Conservation (phyloP, 2,888 invertebrate species). For the Agonum fuliginosum region DNA sequence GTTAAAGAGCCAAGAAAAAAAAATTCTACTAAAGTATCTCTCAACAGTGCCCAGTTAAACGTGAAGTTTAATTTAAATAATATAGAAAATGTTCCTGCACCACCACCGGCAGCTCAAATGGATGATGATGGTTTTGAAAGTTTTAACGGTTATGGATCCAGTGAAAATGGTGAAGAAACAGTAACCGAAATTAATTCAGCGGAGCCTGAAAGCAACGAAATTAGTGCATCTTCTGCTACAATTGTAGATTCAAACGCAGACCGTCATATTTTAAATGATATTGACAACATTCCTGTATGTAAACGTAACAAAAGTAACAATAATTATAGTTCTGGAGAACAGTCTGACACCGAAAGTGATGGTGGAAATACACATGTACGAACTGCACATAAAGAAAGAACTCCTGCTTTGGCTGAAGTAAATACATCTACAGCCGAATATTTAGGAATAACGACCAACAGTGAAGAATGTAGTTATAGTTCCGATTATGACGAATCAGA, state of each 20-base stretch:
- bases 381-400: not conserved
- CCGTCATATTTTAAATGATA: not conserved
- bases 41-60: slow-evolving; percentile 13
- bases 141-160: slow-evolving; percentile 87
- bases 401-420: slow-evolving; percentile 72
- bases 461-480: slow-evolving; percentile 86
- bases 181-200: slow-evolving; percentile 74
- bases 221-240: slow-evolving; percentile 1
- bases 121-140: slow-evolving; percentile 91
- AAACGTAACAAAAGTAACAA: too few species aligned
- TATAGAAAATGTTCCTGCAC: slow-evolving; percentile 12
- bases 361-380: slow-evolving; percentile 20
- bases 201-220: slow-evolving; percentile 62
- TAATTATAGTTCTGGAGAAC: slow-evolving; percentile 56
- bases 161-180: slow-evolving; percentile 77
- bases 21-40: not conserved
- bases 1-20: slow-evolving; percentile 33
- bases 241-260: slow-evolving; percentile 18
- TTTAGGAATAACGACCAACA: slow-evolving; percentile 92
- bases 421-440: slow-evolving; percentile 85
- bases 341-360: slow-evolving; percentile 58
- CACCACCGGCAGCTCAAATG: slow-evolving; percentile 67
- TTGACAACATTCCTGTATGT: slow-evolving; percentile 27
- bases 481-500: slow-evolving; percentile 71
- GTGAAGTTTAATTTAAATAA: slow-evolving; percentile 49